phyloP scores from a whole-genome alignment of 2,797 vertebrate genomes.

The Rhinoraja longicauda region DNA sequence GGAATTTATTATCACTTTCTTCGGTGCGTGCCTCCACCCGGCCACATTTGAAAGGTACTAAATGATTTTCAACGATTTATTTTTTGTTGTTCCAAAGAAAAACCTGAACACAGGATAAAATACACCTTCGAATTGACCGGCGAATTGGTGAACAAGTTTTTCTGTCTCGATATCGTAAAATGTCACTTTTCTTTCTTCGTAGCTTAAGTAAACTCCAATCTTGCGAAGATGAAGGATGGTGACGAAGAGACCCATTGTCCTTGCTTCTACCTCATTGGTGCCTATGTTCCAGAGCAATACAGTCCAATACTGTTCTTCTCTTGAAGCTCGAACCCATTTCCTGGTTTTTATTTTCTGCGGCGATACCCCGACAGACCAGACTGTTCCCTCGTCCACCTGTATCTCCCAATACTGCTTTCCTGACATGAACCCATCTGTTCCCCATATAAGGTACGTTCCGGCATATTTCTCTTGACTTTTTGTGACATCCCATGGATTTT shows the following conservation, averaged over 20 bases:
- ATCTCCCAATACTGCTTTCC: conserved; percentile 15
- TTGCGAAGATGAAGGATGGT: background rate
- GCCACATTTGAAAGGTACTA: background rate
- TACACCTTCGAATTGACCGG: background rate
- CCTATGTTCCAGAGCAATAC: conserved; percentile 10
- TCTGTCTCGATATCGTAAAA: background rate
- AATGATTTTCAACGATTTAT: background rate
- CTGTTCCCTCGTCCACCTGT: background rate
- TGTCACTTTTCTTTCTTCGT: background rate
- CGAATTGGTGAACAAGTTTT: background rate
- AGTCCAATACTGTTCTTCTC: background rate
- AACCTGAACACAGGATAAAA: conserved; percentile 18
- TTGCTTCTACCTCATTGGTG: background rate
- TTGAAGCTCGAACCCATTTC: background rate
- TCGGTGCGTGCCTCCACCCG: background rate
- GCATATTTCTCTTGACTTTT: background rate
- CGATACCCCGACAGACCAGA: background rate
- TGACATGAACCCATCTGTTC: background rate
- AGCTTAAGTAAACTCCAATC: background rate
- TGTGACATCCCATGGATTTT: background rate
- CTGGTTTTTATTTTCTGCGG: too few relatives aligned
- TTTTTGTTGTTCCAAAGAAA: background rate
- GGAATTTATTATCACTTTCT: background rate
- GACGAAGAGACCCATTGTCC: background rate
- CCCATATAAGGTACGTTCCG: background rate